Evolutionary conservation across 2,113 vertebrate species (phyloP).

Genomic region (Rhineura floridana): DNA sequence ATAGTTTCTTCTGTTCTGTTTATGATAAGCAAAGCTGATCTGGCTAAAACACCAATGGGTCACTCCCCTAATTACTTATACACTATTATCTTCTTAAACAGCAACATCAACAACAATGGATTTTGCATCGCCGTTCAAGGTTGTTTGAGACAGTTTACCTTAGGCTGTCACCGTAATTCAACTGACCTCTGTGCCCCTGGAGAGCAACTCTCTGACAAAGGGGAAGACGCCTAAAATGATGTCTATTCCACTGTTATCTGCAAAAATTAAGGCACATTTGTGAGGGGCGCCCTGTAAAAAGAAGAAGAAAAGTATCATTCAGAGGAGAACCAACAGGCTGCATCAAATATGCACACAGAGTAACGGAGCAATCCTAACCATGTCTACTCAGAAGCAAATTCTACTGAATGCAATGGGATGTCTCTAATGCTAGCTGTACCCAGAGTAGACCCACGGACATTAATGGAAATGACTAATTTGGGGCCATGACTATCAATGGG

Average conservation of each 20-base stretch:
- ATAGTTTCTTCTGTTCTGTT: neutral
- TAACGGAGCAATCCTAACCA: no score
- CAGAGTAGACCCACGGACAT: no score
- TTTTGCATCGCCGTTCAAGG: neutral
- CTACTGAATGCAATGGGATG: no score
- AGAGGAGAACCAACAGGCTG: conserved; percentile 50
- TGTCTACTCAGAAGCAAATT: no score
- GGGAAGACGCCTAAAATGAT: conserved; percentile 99
- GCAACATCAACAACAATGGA: no score
- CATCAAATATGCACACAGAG: neutral
- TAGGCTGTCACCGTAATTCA: conserved; percentile 23
- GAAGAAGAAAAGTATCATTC: conserved; percentile 77
- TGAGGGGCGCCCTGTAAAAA: conserved; percentile 97
- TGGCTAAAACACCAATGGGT: no score
- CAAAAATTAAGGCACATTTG: conserved; percentile 99
- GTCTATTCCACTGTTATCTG: conserved; percentile 99
- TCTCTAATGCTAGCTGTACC: no score
- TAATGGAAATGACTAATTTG: no score
- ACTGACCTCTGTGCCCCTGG: conserved; percentile 92
- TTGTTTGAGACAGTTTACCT: neutral
- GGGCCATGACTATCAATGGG: no score
- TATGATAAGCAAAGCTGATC: neutral
- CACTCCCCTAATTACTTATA: neutral
- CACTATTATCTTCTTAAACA: no score
- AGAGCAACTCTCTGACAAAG: conserved; percentile 97